Evolutionary conservation across 2,888 invertebrate species (phyloP).

Genomic region (Phyto melanocephala): DNA sequence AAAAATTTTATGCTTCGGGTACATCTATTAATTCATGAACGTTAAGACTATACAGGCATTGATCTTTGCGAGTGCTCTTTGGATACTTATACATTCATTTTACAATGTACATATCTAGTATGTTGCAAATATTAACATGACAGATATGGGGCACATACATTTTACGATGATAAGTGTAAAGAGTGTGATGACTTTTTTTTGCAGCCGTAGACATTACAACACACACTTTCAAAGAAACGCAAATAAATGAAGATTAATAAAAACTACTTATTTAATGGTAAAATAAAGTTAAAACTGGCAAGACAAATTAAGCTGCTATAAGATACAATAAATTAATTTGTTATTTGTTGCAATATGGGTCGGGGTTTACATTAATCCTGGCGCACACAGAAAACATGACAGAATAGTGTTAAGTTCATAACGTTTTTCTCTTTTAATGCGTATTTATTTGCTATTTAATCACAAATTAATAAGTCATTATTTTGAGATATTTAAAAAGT

Average conservation of each 20-base stretch:
- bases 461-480: not conserved
- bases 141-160: slow-evolving; percentile 62
- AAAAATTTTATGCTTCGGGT: slow-evolving; percentile 26
- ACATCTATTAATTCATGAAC: slow-evolving; percentile 23
- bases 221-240: not conserved
- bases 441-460: not conserved
- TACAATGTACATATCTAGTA: not conserved
- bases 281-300: slow-evolving; percentile 20
- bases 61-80: slow-evolving; percentile 8
- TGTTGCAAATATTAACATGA: slow-evolving; percentile 55
- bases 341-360: slow-evolving; percentile 16
- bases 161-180: slow-evolving; percentile 41
- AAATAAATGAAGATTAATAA: slow-evolving; percentile 34
- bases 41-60: slow-evolving; percentile 9
- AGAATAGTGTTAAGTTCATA: slow-evolving; percentile 20
- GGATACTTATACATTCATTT: not conserved
- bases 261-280: slow-evolving; percentile 19
- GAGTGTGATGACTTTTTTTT: not conserved
- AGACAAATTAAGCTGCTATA: slow-evolving; percentile 46
- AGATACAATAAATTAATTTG: slow-evolving; percentile 29
- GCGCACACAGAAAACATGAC: not conserved
- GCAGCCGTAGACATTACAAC: slow-evolving; percentile 5
- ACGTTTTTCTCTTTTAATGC: not conserved
- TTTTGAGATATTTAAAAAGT: not conserved
- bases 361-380: slow-evolving; percentile 3